phyloP scores from a whole-genome alignment of 2,113 vertebrate species.

The Antennarius striatus region DNA sequence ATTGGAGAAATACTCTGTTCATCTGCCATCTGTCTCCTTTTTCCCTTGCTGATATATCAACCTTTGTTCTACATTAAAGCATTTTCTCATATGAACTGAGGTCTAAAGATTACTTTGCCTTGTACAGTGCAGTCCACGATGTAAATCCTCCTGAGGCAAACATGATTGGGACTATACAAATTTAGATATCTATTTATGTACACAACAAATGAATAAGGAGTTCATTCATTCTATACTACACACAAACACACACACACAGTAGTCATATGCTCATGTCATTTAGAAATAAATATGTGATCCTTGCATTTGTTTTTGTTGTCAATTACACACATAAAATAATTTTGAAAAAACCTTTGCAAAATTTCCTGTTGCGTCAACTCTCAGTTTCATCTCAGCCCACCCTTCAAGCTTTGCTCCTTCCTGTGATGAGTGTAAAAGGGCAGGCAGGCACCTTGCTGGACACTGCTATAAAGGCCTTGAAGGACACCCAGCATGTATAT shows the following conservation, averaged over 20 bases:
- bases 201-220: too few relatives aligned
- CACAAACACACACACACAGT: too few relatives aligned
- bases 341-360: slow-evolving; percentile 8
- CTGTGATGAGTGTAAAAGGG: slow-evolving; percentile 45
- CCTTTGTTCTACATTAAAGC: background rate
- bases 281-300: too few relatives aligned
- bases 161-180: background rate
- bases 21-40: background rate
- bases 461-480: slow-evolving; percentile 53
- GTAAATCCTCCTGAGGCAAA: background rate
- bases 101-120: background rate
- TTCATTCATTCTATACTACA: too few relatives aligned
- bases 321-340: too few relatives aligned
- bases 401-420: slow-evolving; percentile 36
- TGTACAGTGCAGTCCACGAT: background rate
- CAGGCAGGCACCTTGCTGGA: slow-evolving; percentile 45
- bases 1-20: too few relatives aligned
- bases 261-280: too few relatives aligned
- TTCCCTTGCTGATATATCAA: background rate
- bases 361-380: background rate
- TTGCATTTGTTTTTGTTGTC: too few relatives aligned
- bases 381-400: slow-evolving; percentile 31
- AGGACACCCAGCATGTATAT: slow-evolving; percentile 57
- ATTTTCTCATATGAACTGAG: background rate
- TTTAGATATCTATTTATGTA: background rate